Evolutionary conservation across 2,113 vertebrate genomes (phyloP).

Genomic region (Mastomys natalensis): DNA sequence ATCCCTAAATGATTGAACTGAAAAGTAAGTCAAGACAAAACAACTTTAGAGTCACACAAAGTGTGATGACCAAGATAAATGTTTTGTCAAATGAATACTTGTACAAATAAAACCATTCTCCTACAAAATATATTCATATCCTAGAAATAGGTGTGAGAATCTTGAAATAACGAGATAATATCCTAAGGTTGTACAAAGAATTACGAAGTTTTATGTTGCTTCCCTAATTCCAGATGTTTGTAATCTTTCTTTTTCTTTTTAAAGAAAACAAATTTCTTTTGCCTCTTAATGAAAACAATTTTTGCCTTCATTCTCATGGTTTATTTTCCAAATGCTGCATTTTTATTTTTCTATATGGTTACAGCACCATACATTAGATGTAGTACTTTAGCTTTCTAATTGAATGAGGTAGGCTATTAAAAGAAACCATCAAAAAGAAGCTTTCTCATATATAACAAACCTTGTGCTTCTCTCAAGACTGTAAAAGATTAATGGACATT

Average conservation of each 20-base stretch:
- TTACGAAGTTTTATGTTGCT: neutral
- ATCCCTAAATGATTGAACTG: neutral
- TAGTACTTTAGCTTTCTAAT: neutral
- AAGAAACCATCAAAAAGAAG: slow-evolving; percentile 63
- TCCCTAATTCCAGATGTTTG: neutral
- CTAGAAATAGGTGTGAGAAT: neutral
- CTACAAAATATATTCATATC: no score
- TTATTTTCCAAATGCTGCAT: slow-evolving; percentile 12
- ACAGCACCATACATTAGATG: neutral
- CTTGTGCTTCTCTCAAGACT: slow-evolving; percentile 56
- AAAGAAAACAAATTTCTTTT: neutral
- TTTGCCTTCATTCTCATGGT: neutral
- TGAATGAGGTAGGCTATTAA: slow-evolving; percentile 44
- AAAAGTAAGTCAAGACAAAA: neutral
- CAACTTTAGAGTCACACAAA: neutral
- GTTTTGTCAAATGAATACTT: neutral
- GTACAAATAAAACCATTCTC: neutral
- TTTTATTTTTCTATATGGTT: slow-evolving; percentile 18
- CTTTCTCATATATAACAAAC: slow-evolving; percentile 25
- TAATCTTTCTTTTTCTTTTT: neutral
- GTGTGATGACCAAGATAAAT: neutral
- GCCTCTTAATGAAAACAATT: neutral
- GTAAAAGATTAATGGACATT: slow-evolving; percentile 67
- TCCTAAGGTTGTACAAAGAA: slow-evolving; percentile 14
- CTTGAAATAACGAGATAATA: neutral